These are phyloP conservation scores for Cyclura pinguis DNA, from an alignment of 2,797 vertebrate genomes.

Conservation along the genomic window DNA sequence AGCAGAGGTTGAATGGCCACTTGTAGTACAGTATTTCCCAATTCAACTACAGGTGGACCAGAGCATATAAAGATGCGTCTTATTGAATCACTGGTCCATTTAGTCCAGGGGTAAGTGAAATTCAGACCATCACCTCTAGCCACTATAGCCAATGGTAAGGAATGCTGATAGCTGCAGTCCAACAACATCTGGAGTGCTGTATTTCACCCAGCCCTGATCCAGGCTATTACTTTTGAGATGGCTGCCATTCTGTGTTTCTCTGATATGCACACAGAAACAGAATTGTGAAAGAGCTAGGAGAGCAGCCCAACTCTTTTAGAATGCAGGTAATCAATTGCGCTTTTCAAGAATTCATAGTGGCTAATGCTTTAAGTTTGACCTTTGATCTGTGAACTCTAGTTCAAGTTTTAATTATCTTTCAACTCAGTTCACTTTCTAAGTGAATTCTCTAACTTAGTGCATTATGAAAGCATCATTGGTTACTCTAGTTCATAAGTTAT, in stretches of 20 bases:
- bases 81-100: no score
- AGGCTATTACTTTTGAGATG: not conserved
- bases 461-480: not conserved
- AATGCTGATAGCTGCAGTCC: no score
- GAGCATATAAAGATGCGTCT: no score
- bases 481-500: not conserved
- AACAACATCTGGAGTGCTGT: no score
- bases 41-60: no score
- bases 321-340: conserved; percentile 30
- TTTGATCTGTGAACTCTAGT: conserved; percentile 47
- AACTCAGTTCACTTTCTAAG: conserved; percentile 30
- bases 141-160: no score
- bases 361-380: conserved; percentile 41
- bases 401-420: conserved; percentile 48
- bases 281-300: conserved; percentile 6
- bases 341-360: conserved; percentile 39
- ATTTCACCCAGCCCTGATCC: no score
- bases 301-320: conserved; percentile 24
- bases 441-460: conserved; percentile 9
- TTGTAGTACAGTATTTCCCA: no score
- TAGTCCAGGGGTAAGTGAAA: not conserved
- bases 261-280: not conserved
- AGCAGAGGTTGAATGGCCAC: not conserved
- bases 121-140: no score
- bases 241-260: not conserved